Percentiles rank a stretch among this genome's conserved stretches.
Evolutionary conservation across 2,797 vertebrate genomes (phyloP).

Genomic region (Melanotaenia parkinsoni): DNA sequence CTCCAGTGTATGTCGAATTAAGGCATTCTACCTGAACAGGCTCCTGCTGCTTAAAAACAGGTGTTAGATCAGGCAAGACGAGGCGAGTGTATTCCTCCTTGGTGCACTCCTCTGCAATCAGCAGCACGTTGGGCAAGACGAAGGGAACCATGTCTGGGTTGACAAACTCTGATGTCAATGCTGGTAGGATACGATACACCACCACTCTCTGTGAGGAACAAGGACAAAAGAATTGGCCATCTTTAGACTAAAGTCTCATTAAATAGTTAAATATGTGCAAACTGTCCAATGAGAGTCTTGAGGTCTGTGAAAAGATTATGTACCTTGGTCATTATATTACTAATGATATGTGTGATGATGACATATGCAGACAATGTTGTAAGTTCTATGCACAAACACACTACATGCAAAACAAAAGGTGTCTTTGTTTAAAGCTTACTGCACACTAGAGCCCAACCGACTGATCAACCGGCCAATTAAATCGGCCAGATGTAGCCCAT

Average conservation of each 20-base stretch:
- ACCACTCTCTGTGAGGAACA: slow-evolving; percentile 88
- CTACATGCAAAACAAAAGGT: no score
- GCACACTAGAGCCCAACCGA: no score
- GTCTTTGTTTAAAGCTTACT: no score
- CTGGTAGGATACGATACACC: slow-evolving; percentile 93
- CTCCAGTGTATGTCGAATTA: background rate
- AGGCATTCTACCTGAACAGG: slow-evolving; percentile 90
- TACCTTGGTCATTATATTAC: no score
- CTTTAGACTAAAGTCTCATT: background rate
- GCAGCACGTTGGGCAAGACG: slow-evolving; percentile 95
- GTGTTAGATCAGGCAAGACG: slow-evolving; percentile 93
- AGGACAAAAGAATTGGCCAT: background rate
- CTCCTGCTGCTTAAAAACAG: slow-evolving; percentile 98
- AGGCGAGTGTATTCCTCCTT: slow-evolving; percentile 96
- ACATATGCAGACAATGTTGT: no score
- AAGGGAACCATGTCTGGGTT: slow-evolving; percentile 99
- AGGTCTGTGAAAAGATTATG: no score
- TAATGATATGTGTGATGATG: no score
- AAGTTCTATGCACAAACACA: no score
- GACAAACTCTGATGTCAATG: slow-evolving; percentile 93
- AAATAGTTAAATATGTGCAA: background rate
- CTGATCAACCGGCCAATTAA: no score
- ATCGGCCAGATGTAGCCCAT: no score
- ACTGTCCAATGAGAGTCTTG: background rate
- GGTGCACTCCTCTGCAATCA: slow-evolving; percentile 97